Percentiles rank a stretch among this genome's conserved stretches.
These are phyloP conservation scores for Plagodis pulveraria DNA, from an alignment of 2,888 invertebrate genomes.

Conservation along the genomic window DNA sequence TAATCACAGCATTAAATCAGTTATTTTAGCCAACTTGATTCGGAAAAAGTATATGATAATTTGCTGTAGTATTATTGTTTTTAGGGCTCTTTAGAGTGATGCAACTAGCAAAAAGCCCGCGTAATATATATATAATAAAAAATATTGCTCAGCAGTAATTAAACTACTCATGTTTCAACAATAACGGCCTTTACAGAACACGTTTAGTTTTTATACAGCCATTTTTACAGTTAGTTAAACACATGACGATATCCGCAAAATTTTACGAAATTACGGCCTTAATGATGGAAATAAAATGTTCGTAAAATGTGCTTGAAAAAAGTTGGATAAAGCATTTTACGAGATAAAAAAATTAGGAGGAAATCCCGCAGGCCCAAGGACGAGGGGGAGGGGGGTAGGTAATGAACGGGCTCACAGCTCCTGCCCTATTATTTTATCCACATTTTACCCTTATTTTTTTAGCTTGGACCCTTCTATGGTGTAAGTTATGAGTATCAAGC, in stretches of 20 bases:
- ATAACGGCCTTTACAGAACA: too few species aligned
- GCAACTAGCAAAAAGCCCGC: too few species aligned
- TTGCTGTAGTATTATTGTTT: too few species aligned
- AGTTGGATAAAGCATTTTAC: constrained; percentile 48
- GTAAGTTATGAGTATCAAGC: constrained; percentile 21
- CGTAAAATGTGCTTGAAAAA: constrained; percentile 37
- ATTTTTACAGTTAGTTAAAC: background rate
- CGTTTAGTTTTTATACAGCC: background rate
- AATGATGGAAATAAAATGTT: constrained; percentile 36
- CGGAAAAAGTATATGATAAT: too few species aligned
- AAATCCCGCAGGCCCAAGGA: constrained; percentile 34
- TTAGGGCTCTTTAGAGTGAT: too few species aligned
- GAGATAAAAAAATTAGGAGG: constrained; percentile 43
- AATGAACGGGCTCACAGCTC: constrained; percentile 38
- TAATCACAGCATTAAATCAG: too few species aligned
- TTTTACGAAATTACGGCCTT: constrained; percentile 20
- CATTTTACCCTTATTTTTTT: constrained; percentile 44
- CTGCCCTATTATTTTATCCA: constrained; percentile 46
- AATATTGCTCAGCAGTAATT: too few species aligned
- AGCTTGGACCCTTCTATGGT: constrained; percentile 25
- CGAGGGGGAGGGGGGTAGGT: constrained; percentile 23
- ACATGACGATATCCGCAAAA: constrained; percentile 3
- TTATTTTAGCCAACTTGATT: too few species aligned
- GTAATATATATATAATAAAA: too few species aligned
- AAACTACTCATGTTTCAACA: too few species aligned